Evolutionary conservation across 2,113 vertebrate species (phyloP), one percentile per base, ranked within the genome.

Genomic region (Aphelocoma coerulescens): DNA sequence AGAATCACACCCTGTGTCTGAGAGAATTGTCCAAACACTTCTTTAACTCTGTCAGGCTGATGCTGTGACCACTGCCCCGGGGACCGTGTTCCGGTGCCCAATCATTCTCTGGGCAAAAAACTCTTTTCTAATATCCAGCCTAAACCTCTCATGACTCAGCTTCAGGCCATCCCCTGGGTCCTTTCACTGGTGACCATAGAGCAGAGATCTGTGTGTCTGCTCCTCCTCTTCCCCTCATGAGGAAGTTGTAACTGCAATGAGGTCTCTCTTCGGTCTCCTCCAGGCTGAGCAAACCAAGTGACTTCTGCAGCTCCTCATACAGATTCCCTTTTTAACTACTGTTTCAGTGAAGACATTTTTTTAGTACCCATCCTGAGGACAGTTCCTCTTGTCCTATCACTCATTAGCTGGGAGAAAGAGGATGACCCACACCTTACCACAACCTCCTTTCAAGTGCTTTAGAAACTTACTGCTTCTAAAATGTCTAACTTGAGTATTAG

Each of bases 31-130:
- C 27, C 84, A 44, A 37, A 61, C 0, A 1, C 9, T 37, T 27
- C 22, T 33, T 52, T 46, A 61, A 10, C 33, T 27, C 37, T 69
- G 3, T 19, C 48, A 52, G 33, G 10, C 14, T 61, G 22, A 22
- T 33, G 33, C 37, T 77, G 27, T 27, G 37, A 69, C 27, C 22
- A 19, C 22, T 69, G 0, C 39, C 33, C 15, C n/a, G 27, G 33
- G 33, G 33, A 61, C 43, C 6, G 17, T 37, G 22, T 52, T 10
- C 46, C 63, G 28, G 18, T 39, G 27, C 14, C 8, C 33, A 44
- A 0, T 0, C 9, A 61, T 0, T 0, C 27, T 27, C 32, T 52
- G 46, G 9, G 6, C 33, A 37, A 52, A 68, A 4, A 77, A 19
- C 1, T 6, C 1, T 37, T 33, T 23, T 28, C 39, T 28, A 19